phyloP scores from a whole-genome alignment of 2,113 vertebrate genomes.

The Lycaon pictus region DNA sequence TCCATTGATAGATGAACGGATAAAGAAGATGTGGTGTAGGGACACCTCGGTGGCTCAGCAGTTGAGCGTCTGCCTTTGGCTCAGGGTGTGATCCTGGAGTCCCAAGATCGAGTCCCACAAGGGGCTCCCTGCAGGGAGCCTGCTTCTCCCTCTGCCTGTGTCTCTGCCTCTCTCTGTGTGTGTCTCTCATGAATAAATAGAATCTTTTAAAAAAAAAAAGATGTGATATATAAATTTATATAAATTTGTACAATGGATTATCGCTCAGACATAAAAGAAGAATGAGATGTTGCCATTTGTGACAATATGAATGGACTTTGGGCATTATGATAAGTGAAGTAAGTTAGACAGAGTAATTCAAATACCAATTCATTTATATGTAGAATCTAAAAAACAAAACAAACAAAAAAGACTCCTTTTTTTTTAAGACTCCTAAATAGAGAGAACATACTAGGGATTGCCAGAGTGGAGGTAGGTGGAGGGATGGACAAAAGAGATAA shows the following conservation, averaged over 20 bases:
- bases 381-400: not conserved
- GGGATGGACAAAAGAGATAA: not conserved
- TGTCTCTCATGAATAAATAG: no score
- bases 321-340: not conserved
- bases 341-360: not conserved
- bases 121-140: no score
- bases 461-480: not conserved
- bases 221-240: not conserved
- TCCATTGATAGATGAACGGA: not conserved
- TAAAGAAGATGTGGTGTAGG: not conserved
- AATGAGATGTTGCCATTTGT: not conserved
- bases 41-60: no score
- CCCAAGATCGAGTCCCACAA: no score
- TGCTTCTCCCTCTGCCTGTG: no score
- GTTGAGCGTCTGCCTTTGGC: no score
- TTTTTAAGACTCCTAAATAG: not conserved
- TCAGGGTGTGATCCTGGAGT: no score
- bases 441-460: not conserved
- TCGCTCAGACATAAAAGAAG: not conserved
- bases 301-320: not conserved
- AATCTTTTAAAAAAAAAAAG: no score
- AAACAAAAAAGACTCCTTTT: not conserved
- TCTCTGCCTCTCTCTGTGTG: no score
- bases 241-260: not conserved
- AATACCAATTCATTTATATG: not conserved